Conservation (phyloP, 2,888 invertebrate genomes). For the Sinohyriopsis cumingii region DNA sequence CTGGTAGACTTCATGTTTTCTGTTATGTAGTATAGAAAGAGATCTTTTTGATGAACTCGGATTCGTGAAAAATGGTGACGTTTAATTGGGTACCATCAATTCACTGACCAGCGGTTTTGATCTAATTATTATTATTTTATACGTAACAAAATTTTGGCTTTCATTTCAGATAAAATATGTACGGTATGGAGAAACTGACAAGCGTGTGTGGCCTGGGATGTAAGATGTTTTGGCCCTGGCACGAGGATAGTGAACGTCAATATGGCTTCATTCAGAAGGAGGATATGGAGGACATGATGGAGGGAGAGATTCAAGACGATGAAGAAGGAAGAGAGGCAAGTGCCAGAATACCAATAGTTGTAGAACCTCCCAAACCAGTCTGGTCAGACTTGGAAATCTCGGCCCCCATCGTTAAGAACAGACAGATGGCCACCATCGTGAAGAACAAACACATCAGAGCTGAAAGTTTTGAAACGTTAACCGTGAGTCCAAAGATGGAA, state of each 20-base stretch:
- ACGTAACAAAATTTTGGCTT: too few species aligned
- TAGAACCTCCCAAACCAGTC: constrained; percentile 30
- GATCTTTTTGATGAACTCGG: too few species aligned
- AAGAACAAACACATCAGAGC: too few species aligned
- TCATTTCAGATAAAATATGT: constrained; percentile 15
- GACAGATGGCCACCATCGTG: constrained; percentile 10
- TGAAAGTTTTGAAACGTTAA: too few species aligned
- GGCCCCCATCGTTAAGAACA: constrained; percentile 33
- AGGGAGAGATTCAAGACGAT: constrained; percentile 1
- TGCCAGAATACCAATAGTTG: constrained; percentile 7
- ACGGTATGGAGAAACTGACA: constrained; percentile 33
- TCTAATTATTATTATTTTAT: too few species aligned
- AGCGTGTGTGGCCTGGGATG: constrained; percentile 30
- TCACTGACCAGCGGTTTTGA: too few species aligned
- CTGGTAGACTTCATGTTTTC: too few species aligned
- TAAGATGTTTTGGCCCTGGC: constrained; percentile 28
- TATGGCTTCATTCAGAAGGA: constrained; percentile 29
- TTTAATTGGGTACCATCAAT: too few species aligned
- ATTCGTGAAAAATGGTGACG: too few species aligned
- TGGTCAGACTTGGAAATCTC: constrained; percentile 27
- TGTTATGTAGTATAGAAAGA: too few species aligned
- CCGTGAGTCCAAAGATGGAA: too few species aligned
- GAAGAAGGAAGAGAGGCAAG: not conserved
- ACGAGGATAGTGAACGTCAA: constrained; percentile 18
- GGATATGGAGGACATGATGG: constrained; percentile 15